Evolutionary conservation across 2,888 invertebrate species (phyloP), one percentile per base, ranked within the genome.

Genomic region (Diloba caeruleocephala): DNA sequence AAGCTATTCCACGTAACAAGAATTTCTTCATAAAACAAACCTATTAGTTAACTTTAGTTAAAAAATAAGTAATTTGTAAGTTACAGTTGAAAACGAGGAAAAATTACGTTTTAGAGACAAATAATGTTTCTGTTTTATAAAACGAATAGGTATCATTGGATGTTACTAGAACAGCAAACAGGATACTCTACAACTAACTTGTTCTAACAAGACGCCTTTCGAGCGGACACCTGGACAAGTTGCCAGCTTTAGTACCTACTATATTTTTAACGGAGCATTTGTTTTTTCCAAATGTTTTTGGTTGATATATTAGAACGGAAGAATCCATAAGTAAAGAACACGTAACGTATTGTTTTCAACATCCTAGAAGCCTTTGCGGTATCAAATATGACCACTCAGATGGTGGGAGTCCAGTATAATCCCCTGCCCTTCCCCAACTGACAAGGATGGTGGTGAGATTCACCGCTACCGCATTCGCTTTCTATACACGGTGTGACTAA

Each of bases 181-280:
- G 67, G 62, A 75, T 74, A 71, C 65, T 71, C 73, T 77, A 79
- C 80, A 80, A 81, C 54, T 17, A 81, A 80, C 71, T 81, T 72
- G 70, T 64, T 69, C 66, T 61, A 60, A 61, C 45, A 29, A 45
- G 55, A 53, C 45, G 51, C 32, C 43, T 49, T 43, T 39, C 2
- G 33, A 46, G 32, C 26, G n/a, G 25, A 7, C 17, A 57, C 19
- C 46, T 59, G 60, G 66, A 66, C 68, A 59, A 71, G 58, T 78
- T 75, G 41, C 41, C 59, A 60, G 60, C 57, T 55, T 32, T n/a
- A 39, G 21, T 37, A 36, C 25, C 31, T 38, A 28, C 41, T 67
- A 45, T 55, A 70, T 52, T 55, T 70, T 60, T 43, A 48, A 63
- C 29, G 14, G 13, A 38, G 46, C 38, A 37, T 38, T 45, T 53